Evolutionary conservation across 2,888 invertebrate species (phyloP), one percentile per base, ranked within the genome.

Genomic region (Arge pagana): DNA sequence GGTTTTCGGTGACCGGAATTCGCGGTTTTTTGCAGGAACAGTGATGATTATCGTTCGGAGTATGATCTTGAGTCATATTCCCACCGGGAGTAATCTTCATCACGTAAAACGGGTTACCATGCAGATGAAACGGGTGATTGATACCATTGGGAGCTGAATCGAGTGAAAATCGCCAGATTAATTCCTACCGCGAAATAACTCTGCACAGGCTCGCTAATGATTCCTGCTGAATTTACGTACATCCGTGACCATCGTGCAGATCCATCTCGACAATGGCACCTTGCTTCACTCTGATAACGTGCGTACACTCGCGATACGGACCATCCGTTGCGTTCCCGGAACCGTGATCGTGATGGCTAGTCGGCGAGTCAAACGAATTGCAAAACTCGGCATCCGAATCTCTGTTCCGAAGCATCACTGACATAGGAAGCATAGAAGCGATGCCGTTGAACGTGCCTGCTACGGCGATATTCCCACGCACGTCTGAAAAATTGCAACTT

Each of bases 101-200:
- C 42, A 93, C 89, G 73, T 88, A 87, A 80, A 85, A 92, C 28
- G 87, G 80, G 70, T 89, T 86, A 54, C 92, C 93, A 80, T 93
- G 93, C 71, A 93, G 82, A 80, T 93, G 92, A 86, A 93, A 91
- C 58, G 92, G 92, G 81, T 93, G 93, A 70, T 88, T 89, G 73
- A 91, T 80, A 77, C 89, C 88, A 33, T 87, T 87, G 8, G 21
- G 4, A 3, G 13, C 52, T 52, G 48, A 21, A 39, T 23, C 2
- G 35, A 21, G 31, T 35, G 23, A 8, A 48, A n/a, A n/a, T n/a
- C n/a, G n/a, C n/a, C n/a, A n/a, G n/a, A n/a, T n/a, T n/a, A n/a
- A n/a, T n/a, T n/a, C n/a, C n/a, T n/a, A n/a, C n/a, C n/a, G n/a
- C n/a, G n/a, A n/a, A n/a, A n/a, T n/a, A n/a, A n/a, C n/a, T n/a